Evolutionary conservation across 2,888 invertebrate genomes (phyloP), one percentile per base, ranked within the genome.

Genomic region (Campoletis raptor): DNA sequence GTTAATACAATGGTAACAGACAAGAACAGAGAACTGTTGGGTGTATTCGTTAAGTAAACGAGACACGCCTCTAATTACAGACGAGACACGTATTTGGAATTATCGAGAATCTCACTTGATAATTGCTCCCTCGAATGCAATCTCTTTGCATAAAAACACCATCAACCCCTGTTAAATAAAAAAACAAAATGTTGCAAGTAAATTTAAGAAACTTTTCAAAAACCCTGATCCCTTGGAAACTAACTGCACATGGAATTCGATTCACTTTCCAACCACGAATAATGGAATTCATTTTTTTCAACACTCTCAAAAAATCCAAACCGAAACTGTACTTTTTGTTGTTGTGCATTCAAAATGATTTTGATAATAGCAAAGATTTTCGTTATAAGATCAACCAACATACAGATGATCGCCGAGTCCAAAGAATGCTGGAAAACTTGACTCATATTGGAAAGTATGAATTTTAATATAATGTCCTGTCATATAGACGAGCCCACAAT

Each of bases 41-140:
- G 15, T 61, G 36, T 15, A 48, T 80, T 70, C 69, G 80, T 84
- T 76, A 24, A 21, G 42, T 21, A 64, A 80, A 76, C 52, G 79
- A 8, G 48, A 80, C 76, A 61, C n/a, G n/a, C 40, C 8, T 40
- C 36, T 80, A 84, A 84, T 84, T 80, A 61, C 83, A 64, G 36
- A 67, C 64, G 40, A 72, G 64, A 30, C 64, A 12, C 45, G 45
- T 77, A 77, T 52, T 52, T 77, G 24, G 30, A 69, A 69, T 64
- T 72, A 83, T 83, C 74, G 18, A 30, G 61, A 48, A 40, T 8
- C 72, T 30, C 40, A 37, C 30, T 72, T 21, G 85, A 52, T 85
- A 76, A 81, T 76, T 69, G 66, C 70, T 64, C n/a, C 21, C 12
- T 6, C 37, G 21, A 42, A 24, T 9, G 36, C 48, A 48, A 64